These are phyloP conservation scores for Spodoptera exigua DNA, from an alignment of 2,888 invertebrate species.

Conservation along the genomic window DNA sequence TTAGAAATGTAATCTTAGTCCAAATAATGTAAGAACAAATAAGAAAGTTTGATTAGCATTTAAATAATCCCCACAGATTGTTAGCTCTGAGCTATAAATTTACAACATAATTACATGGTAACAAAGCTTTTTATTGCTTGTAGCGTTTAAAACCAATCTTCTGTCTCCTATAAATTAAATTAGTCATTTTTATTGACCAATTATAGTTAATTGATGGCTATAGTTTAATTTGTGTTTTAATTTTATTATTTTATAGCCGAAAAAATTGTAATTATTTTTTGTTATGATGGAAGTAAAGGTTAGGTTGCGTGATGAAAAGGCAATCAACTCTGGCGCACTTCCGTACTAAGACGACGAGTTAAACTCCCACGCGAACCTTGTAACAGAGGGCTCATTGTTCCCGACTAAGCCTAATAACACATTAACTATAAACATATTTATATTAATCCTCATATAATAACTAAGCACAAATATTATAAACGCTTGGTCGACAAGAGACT, in stretches of 20 bases:
- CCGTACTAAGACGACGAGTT: constrained; percentile 39
- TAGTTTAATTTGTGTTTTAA: constrained; percentile 33
- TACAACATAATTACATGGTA: constrained; percentile 34
- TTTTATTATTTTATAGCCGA: constrained; percentile 25
- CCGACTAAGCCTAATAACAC: constrained; percentile 51
- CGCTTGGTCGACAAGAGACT: no score
- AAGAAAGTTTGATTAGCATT: no score
- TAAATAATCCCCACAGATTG: constrained; percentile 5
- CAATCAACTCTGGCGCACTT: constrained; percentile 55
- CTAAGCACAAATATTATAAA: no score
- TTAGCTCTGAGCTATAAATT: constrained; percentile 42
- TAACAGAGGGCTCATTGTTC: constrained; percentile 64
- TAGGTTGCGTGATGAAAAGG: constrained; percentile 44
- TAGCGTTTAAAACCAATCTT: constrained; percentile 44
- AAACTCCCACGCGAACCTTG: constrained; percentile 56
- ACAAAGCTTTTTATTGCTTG: constrained; percentile 33
- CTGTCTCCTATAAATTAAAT: constrained; percentile 45
- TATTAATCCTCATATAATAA: constrained; percentile 31
- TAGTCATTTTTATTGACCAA: constrained; percentile 47
- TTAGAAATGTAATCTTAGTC: not conserved
- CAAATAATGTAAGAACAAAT: not conserved
- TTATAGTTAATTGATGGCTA: constrained; percentile 41
- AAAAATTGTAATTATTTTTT: constrained; percentile 10
- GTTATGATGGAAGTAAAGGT: constrained; percentile 23
- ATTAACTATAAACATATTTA: constrained; percentile 43